Percentiles rank a stretch among this genome's conserved stretches.
phyloP scores from a whole-genome alignment of 2,113 vertebrate species.

The Phalacrocorax brasilianus region DNA sequence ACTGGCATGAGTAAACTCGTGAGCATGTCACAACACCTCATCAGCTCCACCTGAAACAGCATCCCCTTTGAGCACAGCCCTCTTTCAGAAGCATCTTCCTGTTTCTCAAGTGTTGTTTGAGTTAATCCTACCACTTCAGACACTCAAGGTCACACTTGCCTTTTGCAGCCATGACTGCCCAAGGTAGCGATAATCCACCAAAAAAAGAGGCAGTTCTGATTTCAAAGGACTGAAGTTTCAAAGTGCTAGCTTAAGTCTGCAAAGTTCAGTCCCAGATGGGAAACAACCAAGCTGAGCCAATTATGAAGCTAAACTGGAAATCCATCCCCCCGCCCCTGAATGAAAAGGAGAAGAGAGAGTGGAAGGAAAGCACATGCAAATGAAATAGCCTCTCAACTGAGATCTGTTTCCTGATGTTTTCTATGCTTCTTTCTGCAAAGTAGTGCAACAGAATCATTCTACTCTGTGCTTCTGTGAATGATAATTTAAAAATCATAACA shows the following conservation, averaged over 20 bases:
- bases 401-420: not conserved
- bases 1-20: not conserved
- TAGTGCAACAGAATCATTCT: not conserved
- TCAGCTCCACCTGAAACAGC: not conserved
- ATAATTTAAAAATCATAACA: not conserved
- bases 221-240: not conserved
- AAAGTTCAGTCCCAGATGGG: not conserved
- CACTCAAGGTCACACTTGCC: not conserved
- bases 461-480: not conserved
- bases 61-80: not conserved
- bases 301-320: not conserved
- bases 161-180: not conserved
- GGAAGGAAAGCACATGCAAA: not conserved
- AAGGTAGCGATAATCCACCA: not conserved
- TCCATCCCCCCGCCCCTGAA: not conserved
- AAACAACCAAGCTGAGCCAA: not conserved
- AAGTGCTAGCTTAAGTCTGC: not conserved
- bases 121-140: not conserved
- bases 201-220: not conserved
- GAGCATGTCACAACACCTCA: not conserved
- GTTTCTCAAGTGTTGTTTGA: not conserved
- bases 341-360: not conserved
- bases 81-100: not conserved
- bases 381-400: not conserved
- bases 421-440: not conserved